A percentile compares a stretch with the other conserved stretches of the same genome.
Conservation (phyloP, 2,113 vertebrate genomes). For the Puntigrus tetrazona region DNA sequence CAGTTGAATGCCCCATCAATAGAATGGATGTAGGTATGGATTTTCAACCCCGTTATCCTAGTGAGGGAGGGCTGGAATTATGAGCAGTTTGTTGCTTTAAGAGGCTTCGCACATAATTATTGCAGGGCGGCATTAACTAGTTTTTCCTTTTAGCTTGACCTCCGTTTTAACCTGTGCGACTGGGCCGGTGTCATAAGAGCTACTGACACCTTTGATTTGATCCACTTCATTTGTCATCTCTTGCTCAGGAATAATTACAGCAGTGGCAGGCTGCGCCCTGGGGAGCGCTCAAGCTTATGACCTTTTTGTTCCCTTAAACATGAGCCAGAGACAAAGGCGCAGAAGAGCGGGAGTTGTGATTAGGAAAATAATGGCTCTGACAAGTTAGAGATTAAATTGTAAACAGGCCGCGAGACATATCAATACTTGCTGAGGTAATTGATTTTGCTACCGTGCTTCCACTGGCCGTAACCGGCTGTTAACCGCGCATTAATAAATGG, state of each 20-base stretch:
- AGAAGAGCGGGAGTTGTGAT: conserved; percentile 52
- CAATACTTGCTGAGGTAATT: conserved; percentile 65
- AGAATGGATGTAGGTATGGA: conserved; percentile 9
- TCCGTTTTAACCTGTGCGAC: conserved; percentile 38
- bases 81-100: conserved; percentile 38
- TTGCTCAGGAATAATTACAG: conserved; percentile 73
- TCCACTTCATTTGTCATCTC: conserved; percentile 71
- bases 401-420: conserved; percentile 64
- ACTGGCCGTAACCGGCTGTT: conserved; percentile 66
- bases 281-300: conserved; percentile 73
- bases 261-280: conserved; percentile 65
- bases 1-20: conserved; percentile 14
- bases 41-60: neutral
- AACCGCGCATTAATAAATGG: conserved; percentile 46
- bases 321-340: conserved; percentile 65
- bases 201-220: conserved; percentile 70
- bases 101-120: conserved; percentile 49
- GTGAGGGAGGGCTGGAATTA: conserved; percentile 37
- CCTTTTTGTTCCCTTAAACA: conserved; percentile 73
- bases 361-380: conserved; percentile 59
- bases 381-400: conserved; percentile 61
- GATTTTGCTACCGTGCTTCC: conserved; percentile 70
- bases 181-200: conserved; percentile 54
- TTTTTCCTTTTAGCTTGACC: conserved; percentile 46
- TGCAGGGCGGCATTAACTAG: conserved; percentile 29